Base-by-base conservation (phyloP, 1,140 invertebrate species). In the Ceratina australensis region DNA sequence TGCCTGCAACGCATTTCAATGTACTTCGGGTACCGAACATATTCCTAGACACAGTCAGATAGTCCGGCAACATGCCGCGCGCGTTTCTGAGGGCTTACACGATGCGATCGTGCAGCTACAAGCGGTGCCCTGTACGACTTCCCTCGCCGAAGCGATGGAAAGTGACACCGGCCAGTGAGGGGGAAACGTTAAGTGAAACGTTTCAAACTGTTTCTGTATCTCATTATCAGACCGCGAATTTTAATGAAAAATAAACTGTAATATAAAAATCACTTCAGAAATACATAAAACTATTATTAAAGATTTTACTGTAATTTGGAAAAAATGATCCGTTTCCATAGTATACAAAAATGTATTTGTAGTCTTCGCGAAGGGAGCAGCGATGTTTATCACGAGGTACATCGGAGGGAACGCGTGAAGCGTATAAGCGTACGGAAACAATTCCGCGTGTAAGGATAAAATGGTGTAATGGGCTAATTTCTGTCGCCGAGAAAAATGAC, bases 321-420 rank as follows among this genome's bases (percentile, higher is more conserved):
- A n/a, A n/a, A n/a, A n/a, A n/a, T n/a, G n/a, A n/a, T n/a, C n/a
- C n/a, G n/a, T n/a, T n/a, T n/a, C n/a, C n/a, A n/a, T n/a, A n/a
- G n/a, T n/a, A n/a, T n/a, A n/a, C n/a, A n/a, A n/a, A n/a, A n/a
- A n/a, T n/a, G n/a, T n/a, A n/a, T n/a, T n/a, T n/a, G n/a, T n/a
- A n/a, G n/a, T n/a, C n/a, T n/a, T n/a, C n/a, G 54, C 42, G 57
- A 28, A 33, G 68, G 57, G 78, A 85, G 82, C 82, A 84, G 79
- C 76, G 72, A 42, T 72, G 79, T 85, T 85, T 85, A 84, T 85
- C 82, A 84, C 54, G 75, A 60, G 72, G 65, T 74, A 22, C 54
- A 80, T 49, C 49, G 49, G 49, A 54, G 42, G 56, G 33, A 50
- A 83, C 22, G 59, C 13, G 8, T 47, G 49, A 16, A 33, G 12